Conservation (phyloP, 30 jellyfish, hydroid and myxozoan genomes). For the Aurelia coerulea region DNA sequence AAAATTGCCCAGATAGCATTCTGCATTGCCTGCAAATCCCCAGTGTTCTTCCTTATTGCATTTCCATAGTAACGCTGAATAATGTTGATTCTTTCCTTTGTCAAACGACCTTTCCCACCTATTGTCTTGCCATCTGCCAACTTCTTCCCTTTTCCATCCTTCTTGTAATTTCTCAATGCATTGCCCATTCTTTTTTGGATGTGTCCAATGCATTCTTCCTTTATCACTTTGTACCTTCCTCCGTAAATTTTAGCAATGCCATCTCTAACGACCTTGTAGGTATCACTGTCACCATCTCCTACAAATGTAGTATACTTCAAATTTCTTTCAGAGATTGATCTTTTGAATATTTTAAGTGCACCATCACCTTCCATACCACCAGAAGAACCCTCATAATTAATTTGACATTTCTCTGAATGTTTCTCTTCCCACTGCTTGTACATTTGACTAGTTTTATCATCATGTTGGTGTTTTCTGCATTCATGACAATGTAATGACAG, state of each 20-base stretch:
- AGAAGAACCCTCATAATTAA: conserved; percentile 4
- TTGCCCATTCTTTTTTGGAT: too few relatives aligned
- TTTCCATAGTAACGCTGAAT: too few relatives aligned
- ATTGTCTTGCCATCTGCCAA: too few relatives aligned
- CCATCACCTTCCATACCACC: background rate
- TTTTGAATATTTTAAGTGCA: conserved; percentile 5
- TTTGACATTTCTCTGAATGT: conserved; percentile 1
- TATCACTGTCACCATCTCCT: background rate
- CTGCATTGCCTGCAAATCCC: too few relatives aligned
- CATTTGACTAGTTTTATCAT: background rate
- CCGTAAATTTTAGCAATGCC: background rate
- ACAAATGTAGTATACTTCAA: background rate
- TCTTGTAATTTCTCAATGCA: too few relatives aligned
- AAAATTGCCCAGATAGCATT: too few relatives aligned
- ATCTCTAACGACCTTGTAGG: background rate
- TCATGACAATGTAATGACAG: background rate
- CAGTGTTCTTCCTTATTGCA: too few relatives aligned
- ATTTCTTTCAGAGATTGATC: background rate
- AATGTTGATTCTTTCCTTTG: too few relatives aligned
- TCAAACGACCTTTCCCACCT: too few relatives aligned
- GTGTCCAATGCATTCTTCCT: too few relatives aligned
- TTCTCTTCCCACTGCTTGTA: background rate
- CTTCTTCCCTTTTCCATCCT: too few relatives aligned
- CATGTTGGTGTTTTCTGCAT: background rate
- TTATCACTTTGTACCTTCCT: background rate